Conservation (phyloP, 2,888 invertebrate species). For the Caenorhabditis sp. region DNA sequence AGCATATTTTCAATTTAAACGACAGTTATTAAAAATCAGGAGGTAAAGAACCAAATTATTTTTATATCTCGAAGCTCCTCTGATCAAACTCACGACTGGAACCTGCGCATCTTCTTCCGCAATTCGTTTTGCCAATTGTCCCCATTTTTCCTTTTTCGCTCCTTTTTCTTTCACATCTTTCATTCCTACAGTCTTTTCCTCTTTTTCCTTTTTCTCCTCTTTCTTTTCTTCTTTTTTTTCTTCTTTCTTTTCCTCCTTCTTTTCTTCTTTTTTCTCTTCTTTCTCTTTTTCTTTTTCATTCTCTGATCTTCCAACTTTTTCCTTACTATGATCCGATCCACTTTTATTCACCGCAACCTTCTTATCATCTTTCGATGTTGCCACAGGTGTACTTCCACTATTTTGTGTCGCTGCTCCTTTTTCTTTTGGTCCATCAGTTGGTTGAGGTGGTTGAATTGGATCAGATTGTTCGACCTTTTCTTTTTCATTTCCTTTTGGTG, state of each 20-base stretch:
- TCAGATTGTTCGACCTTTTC: too few relatives aligned
- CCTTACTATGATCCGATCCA: background rate
- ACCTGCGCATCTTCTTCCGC: background rate
- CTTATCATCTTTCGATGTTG: background rate
- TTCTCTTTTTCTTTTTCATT: background rate
- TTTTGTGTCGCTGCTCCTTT: too few relatives aligned
- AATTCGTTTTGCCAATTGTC: background rate
- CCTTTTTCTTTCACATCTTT: background rate
- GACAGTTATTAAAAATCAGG: too few relatives aligned
- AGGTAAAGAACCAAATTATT: too few relatives aligned
- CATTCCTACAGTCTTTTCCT: slow-evolving; percentile 2
- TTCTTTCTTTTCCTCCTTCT: slow-evolving; percentile 8
- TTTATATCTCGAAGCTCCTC: too few relatives aligned
- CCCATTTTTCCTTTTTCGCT: slow-evolving; percentile 4
- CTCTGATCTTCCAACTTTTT: background rate
- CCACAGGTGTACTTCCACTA: too few relatives aligned
- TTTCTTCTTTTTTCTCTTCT: background rate
- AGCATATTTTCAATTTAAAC: too few relatives aligned
- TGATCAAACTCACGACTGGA: background rate
- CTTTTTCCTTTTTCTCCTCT: slow-evolving; percentile 1
- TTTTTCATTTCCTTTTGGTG: too few relatives aligned
- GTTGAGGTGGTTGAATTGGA: too few relatives aligned
- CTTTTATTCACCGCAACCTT: slow-evolving; percentile 7
- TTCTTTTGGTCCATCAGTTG: too few relatives aligned
- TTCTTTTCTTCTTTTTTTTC: slow-evolving; percentile 4